Evolutionary conservation across 2,888 invertebrate species (phyloP).

Genomic region (Eudemis profundana): DNA sequence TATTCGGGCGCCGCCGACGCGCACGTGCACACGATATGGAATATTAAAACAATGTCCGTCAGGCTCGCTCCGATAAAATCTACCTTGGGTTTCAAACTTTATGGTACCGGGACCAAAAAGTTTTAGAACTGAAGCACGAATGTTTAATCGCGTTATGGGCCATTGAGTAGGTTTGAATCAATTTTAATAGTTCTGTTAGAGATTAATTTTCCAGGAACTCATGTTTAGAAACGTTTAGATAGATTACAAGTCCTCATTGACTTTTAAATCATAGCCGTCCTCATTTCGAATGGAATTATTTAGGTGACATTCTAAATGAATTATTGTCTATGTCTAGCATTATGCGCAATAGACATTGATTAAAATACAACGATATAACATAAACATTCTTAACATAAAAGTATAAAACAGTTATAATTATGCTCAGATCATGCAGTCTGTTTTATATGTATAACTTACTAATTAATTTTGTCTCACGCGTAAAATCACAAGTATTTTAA

Average conservation of each 20-base stretch:
- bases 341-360: no score
- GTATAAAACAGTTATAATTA: no score
- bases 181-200: slow-evolving; percentile 29
- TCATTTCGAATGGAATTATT: no score
- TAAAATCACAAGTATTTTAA: not conserved
- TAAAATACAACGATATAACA: no score
- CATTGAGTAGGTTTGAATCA: slow-evolving; percentile 31
- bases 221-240: not conserved
- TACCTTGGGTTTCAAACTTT: slow-evolving; percentile 45
- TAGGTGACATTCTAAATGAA: no score
- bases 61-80: slow-evolving; percentile 45
- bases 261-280: not conserved
- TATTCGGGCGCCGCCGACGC: slow-evolving; percentile 76
- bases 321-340: no score
- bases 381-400: no score
- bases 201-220: not conserved
- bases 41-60: slow-evolving; percentile 61
- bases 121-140: slow-evolving; percentile 37
- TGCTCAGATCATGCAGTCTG: no score
- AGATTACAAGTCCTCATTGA: not conserved
- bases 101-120: slow-evolving; percentile 38
- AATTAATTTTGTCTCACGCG: no score
- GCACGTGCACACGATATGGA: slow-evolving; percentile 74
- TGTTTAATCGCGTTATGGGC: slow-evolving; percentile 36
- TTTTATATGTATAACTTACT: no score